These are phyloP conservation scores for Trichonephila inaurata DNA, from an alignment of 1,140 invertebrate species.

Conservation along the genomic window DNA sequence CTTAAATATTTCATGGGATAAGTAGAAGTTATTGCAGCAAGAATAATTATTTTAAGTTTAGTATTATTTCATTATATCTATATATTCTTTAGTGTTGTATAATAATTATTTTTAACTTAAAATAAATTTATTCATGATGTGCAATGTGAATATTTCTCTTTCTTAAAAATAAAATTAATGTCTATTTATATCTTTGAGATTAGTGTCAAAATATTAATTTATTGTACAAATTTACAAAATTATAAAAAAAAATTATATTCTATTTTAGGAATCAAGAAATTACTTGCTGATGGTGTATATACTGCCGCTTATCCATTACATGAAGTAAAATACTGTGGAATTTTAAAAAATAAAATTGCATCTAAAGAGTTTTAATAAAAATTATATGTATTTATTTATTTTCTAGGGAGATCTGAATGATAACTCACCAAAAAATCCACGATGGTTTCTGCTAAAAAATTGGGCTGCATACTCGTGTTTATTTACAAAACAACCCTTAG, in stretches of 20 bases:
- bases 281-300: conserved; percentile 89
- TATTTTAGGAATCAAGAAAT: conserved; percentile 90
- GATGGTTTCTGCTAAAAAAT: conserved; percentile 88
- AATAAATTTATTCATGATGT: no score
- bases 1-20: neutral
- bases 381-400: conserved; percentile 51
- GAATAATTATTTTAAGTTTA: no score
- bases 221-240: no score
- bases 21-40: neutral
- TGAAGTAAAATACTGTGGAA: conserved; percentile 85
- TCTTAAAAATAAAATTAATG: no score
- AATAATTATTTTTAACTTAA: no score
- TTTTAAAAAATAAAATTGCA: neutral
- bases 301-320: conserved; percentile 93
- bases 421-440: conserved; percentile 69
- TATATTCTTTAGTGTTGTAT: no score
- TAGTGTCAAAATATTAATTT: no score
- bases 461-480: conserved; percentile 93
- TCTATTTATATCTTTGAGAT: no score
- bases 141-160: neutral
- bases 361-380: neutral
- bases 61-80: no score
- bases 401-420: conserved; percentile 67
- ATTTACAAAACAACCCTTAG: conserved; percentile 94
- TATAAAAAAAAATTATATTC: no score